These are phyloP conservation scores for Lycaon pictus DNA, from an alignment of 2,113 vertebrate genomes.

Conservation along the genomic window DNA sequence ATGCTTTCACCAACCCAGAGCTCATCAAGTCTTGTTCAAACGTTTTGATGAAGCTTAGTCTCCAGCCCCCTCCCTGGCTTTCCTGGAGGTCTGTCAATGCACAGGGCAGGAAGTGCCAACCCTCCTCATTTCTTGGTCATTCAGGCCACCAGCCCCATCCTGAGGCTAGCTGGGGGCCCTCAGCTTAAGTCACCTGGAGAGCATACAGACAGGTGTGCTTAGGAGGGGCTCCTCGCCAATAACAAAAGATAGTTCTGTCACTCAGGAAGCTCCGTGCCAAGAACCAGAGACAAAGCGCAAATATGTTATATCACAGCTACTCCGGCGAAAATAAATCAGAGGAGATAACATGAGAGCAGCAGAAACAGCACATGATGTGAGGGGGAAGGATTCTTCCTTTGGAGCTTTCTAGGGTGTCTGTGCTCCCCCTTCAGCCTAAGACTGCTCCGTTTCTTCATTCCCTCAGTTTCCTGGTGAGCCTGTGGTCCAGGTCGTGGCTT, in stretches of 20 bases:
- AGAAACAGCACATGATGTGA: rapidly evolving
- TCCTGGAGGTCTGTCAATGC: not conserved
- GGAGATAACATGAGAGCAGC: not conserved
- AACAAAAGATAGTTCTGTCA: not conserved
- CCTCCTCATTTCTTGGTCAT: not conserved
- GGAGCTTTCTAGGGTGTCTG: not conserved
- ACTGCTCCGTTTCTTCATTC: not conserved
- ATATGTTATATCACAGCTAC: not conserved
- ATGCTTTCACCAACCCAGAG: not conserved
- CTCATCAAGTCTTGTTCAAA: not conserved
- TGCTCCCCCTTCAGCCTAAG: not conserved
- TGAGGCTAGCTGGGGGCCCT: not conserved
- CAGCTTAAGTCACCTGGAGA: not conserved
- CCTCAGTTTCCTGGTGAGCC: not conserved
- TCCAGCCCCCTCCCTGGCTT: not conserved
- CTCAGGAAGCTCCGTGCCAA: not conserved
- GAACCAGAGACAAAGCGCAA: not conserved
- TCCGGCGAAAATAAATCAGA: not conserved
- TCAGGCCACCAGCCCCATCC: not conserved
- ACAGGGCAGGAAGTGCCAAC: not conserved
- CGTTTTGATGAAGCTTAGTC: not conserved
- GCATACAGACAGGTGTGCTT: not conserved
- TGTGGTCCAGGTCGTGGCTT: not conserved
- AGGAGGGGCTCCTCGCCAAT: not conserved
- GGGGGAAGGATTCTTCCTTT: not conserved